phyloP scores from a whole-genome alignment of 2,797 vertebrate genomes.

The Loris lydekkerianus region DNA sequence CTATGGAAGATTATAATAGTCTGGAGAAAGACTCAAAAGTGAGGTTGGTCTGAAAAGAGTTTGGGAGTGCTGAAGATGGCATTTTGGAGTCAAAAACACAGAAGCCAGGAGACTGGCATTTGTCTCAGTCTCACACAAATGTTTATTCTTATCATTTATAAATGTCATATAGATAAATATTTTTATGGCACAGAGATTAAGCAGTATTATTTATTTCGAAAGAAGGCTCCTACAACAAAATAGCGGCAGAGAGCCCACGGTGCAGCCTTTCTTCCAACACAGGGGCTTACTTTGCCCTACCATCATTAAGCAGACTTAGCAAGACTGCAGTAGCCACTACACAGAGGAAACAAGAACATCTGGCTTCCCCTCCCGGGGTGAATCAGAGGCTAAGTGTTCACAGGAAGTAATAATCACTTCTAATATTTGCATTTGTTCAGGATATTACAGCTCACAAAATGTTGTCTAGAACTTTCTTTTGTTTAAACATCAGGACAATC shows the following conservation, averaged over 20 bases:
- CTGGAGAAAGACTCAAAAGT: neutral
- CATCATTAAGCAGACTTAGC: neutral
- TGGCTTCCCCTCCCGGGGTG: constrained; percentile 40
- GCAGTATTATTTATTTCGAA: constrained; percentile 38
- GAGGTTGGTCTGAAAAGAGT: neutral
- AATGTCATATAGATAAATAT: neutral
- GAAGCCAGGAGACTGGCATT: neutral
- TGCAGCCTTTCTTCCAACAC: neutral
- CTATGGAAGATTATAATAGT: neutral
- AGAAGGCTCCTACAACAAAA: constrained; percentile 16
- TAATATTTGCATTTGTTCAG: constrained; percentile 22
- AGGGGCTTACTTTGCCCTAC: neutral
- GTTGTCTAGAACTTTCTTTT: constrained; percentile 34
- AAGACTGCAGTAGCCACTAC: neutral
- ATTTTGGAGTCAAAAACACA: neutral
- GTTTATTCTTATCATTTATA: constrained; percentile 17
- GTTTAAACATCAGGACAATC: constrained; percentile 51
- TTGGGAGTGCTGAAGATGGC: neutral
- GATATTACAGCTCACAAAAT: neutral
- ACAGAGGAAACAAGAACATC: constrained; percentile 46
- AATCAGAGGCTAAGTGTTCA: constrained; percentile 32
- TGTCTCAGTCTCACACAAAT: neutral
- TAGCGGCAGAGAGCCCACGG: neutral
- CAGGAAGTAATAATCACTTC: neutral
- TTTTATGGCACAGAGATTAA: constrained; percentile 4